Base-by-base conservation (phyloP, 2,888 invertebrate genomes). In the Thymelicus acteon region DNA sequence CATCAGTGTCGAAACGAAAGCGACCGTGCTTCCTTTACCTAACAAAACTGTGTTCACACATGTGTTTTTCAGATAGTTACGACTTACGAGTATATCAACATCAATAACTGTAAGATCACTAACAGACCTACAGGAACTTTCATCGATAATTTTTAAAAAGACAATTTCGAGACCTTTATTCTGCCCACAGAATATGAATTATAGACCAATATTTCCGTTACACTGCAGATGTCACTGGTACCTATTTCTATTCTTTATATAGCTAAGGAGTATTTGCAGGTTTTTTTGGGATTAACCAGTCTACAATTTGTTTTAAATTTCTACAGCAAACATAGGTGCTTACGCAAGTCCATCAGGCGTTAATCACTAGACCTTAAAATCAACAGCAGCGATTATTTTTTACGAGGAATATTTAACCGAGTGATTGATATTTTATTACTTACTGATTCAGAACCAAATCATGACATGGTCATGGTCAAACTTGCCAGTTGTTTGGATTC, bases 1-100 rank as follows among this genome's bases (percentile, higher is more conserved):
- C 72, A 80, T 74, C 40, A 76, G 78, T 75, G 76, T 74, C 79
- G 75, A 73, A 74, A 75, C 69, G 74, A 79, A 76, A 78, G 78
- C 73, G 54, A 54, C 64, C 49, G 58, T 24, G 70, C 52, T 31
- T 64, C 64, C 60, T 66, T 61, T 19, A 49, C 37, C 12, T 60
- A 49, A 76, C 75, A 74, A 70, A n/a, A 73, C 60, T n/a, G 49
- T 63, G 58, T 66, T 47, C 24, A 61, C 40, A 48, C 62, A 48
- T 63, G 63, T 39, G 15, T n/a, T 6, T 31, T 31, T 31, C 0
- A 31, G 1, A 31, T 31, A 19, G 19, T 19, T 19, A 19, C 19
- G 19, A 19, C 1, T 19, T 19, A 19, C 19, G 19, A 19, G 19
- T 19, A 31, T 31, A 31, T 31, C 31, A 31, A 31, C 31, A 31